Evolutionary conservation across 2,888 invertebrate species (phyloP).

Genomic region (Operophtera brumata): DNA sequence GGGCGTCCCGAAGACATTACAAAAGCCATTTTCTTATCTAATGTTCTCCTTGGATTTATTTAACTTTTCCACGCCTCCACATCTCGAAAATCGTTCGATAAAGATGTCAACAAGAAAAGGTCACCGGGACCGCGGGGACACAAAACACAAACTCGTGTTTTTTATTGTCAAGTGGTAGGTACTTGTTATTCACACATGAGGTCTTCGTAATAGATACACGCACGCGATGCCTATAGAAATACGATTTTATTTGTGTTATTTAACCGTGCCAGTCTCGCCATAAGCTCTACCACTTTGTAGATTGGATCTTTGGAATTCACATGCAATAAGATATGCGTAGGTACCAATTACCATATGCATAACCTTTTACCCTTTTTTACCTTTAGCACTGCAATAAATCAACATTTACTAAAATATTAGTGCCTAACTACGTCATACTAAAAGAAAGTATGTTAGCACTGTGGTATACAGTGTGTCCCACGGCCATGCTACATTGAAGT

Average conservation of each 20-base stretch:
- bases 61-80: constrained; percentile 76
- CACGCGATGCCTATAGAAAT: constrained; percentile 19
- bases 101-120: constrained; percentile 75
- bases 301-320: constrained; percentile 6
- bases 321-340: background rate
- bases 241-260: constrained; percentile 8
- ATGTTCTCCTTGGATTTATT: constrained; percentile 77
- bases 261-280: background rate
- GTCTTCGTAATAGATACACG: constrained; percentile 28
- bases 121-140: constrained; percentile 55
- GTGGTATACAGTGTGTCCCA: too few species aligned
- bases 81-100: constrained; percentile 74
- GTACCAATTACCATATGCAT: too few species aligned
- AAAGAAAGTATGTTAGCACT: too few species aligned
- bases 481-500: too few species aligned
- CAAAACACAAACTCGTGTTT: constrained; percentile 44
- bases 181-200: constrained; percentile 37
- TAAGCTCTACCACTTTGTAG: background rate
- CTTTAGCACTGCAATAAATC: too few species aligned
- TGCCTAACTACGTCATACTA: too few species aligned
- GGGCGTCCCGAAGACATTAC: constrained; percentile 78
- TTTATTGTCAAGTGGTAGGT: constrained; percentile 42
- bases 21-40: constrained; percentile 79
- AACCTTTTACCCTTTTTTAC: too few species aligned
- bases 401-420: too few species aligned